phyloP scores from a whole-genome alignment of 2,797 vertebrate species.

The Notolabrus celidotus region DNA sequence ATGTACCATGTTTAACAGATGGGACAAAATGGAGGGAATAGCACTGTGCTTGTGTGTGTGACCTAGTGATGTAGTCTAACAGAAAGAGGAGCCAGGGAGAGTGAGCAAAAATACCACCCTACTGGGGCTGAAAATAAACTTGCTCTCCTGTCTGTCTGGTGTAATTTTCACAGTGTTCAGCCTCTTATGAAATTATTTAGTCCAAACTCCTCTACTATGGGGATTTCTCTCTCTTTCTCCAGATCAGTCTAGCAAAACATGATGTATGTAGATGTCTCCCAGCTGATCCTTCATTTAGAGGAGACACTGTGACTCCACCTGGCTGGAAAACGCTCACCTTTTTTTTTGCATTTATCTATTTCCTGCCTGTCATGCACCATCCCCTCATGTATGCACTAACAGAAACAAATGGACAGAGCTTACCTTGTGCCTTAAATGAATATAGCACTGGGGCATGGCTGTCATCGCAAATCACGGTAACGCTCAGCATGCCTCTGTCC shows the following conservation, averaged over 20 bases:
- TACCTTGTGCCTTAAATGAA: slow-evolving; percentile 61
- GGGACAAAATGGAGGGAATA: slow-evolving; percentile 56
- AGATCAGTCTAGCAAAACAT: slow-evolving; percentile 50
- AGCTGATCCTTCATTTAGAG: slow-evolving; percentile 66
- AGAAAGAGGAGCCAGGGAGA: slow-evolving; percentile 36
- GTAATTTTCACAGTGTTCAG: slow-evolving; percentile 61
- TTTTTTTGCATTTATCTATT: slow-evolving; percentile 37
- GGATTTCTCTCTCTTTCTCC: slow-evolving; percentile 47
- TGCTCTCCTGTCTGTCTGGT: slow-evolving; percentile 44
- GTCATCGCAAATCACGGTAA: slow-evolving; percentile 64
- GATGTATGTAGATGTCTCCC: slow-evolving; percentile 59
- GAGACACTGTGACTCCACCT: slow-evolving; percentile 59
- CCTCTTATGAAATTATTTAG: slow-evolving; percentile 69
- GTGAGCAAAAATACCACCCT: slow-evolving; percentile 38
- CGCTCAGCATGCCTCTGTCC: slow-evolving; percentile 50
- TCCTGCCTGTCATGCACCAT: slow-evolving; percentile 7
- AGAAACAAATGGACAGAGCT: slow-evolving; percentile 59
- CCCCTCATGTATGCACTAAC: slow-evolving; percentile 17
- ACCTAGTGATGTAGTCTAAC: slow-evolving; percentile 42
- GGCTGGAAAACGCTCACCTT: slow-evolving; percentile 44
- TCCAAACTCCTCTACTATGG: slow-evolving; percentile 40
- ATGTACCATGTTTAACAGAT: slow-evolving; percentile 62
- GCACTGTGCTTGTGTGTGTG: slow-evolving; percentile 36
- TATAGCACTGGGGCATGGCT: slow-evolving; percentile 55
- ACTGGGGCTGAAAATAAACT: slow-evolving; percentile 51